A percentile compares a stretch with the other conserved stretches of the same genome.
Evolutionary conservation across 1,140 invertebrate species (phyloP).

Genomic region (Lepidostoma basale): DNA sequence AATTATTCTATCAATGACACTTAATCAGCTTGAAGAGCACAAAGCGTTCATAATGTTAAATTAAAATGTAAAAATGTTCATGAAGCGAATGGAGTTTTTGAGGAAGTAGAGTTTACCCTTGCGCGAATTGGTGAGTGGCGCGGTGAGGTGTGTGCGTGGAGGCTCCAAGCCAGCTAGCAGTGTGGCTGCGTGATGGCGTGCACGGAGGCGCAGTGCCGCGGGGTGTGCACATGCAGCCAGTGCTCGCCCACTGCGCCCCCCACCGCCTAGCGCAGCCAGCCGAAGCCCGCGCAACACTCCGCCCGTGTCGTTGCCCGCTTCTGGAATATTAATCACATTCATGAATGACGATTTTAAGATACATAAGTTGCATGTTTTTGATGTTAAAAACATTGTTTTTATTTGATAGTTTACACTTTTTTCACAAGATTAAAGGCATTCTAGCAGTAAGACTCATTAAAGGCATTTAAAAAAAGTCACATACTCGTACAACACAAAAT

Average conservation of each 20-base stretch:
- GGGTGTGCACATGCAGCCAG: constrained; percentile 80
- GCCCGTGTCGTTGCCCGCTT: constrained; percentile 71
- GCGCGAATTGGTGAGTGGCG: constrained; percentile 34
- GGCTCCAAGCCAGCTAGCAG: constrained; percentile 71
- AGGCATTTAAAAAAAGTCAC: too few relatives aligned
- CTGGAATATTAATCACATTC: constrained; percentile 52
- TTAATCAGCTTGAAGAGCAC: too few relatives aligned
- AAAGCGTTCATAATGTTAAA: too few relatives aligned
- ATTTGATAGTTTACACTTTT: background rate
- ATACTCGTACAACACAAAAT: too few relatives aligned
- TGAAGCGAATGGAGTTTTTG: too few relatives aligned
- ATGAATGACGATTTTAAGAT: background rate
- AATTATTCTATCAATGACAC: too few relatives aligned
- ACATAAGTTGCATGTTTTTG: background rate
- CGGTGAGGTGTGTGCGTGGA: constrained; percentile 40
- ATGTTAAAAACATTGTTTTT: background rate
- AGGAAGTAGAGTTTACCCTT: background rate
- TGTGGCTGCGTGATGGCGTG: constrained; percentile 78
- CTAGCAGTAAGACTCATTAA: too few relatives aligned
- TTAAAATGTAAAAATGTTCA: too few relatives aligned
- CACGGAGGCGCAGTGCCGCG: constrained; percentile 76
- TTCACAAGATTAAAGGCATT: background rate
- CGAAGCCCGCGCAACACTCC: constrained; percentile 48
- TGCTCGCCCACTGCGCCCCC: constrained; percentile 75
- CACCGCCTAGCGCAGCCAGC: constrained; percentile 65